These are phyloP conservation scores for Phenganax subtilis DNA, from an alignment of 92 coral and sea anemone genomes.

Conservation along the genomic window DNA sequence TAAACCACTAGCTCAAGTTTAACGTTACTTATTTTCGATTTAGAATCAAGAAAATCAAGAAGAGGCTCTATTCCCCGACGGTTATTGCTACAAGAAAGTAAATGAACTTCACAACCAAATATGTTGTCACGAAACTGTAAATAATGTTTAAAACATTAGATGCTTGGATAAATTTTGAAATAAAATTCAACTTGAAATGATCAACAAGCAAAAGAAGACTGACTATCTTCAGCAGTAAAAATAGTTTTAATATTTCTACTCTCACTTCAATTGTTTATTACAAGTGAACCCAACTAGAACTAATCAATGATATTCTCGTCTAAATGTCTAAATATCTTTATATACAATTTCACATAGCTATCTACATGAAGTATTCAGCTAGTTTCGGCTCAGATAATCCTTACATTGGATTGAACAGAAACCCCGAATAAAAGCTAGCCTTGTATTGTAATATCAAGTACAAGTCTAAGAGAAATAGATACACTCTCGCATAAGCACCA, in stretches of 20 bases:
- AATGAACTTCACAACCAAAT: background rate
- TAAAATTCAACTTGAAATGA: background rate
- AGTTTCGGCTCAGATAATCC: too few relatives aligned
- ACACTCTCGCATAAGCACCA: too few relatives aligned
- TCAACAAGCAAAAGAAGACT: background rate
- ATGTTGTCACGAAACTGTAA: background rate
- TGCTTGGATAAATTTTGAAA: background rate
- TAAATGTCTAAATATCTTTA: background rate
- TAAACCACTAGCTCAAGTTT: too few relatives aligned
- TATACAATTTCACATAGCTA: constrained; percentile 26
- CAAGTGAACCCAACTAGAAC: background rate
- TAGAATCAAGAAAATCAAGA: constrained; percentile 33
- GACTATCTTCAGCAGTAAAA: too few relatives aligned
- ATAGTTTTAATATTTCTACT: too few relatives aligned
- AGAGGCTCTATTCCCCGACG: constrained; percentile 16
- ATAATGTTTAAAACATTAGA: background rate
- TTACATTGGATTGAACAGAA: too few relatives aligned
- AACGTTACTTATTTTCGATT: background rate
- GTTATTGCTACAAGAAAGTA: constrained; percentile 24
- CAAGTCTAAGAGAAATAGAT: too few relatives aligned
- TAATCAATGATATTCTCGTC: background rate
- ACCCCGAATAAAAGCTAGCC: too few relatives aligned
- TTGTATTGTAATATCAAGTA: too few relatives aligned
- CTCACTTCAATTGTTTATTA: background rate
- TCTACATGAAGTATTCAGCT: constrained; percentile 13